phyloP scores from a whole-genome alignment of 1,140 invertebrate species.

The Diabrotica virgifera region DNA sequence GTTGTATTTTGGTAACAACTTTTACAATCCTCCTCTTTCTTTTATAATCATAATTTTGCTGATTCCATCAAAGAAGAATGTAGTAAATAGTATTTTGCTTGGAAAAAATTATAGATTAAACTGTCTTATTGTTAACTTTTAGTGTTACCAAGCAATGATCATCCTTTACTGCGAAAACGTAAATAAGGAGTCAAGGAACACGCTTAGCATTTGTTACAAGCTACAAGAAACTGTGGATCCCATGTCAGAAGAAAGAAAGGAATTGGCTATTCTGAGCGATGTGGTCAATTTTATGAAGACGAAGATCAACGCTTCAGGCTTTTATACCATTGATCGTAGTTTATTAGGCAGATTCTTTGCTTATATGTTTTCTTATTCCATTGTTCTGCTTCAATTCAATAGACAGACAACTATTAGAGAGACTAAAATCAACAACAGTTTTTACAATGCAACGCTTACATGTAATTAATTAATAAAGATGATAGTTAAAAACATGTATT shows the following conservation, averaged over 20 bases:
- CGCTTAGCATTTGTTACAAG: constrained; percentile 7
- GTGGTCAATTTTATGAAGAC: constrained; percentile 9
- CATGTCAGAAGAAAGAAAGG: constrained; percentile 11
- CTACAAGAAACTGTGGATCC: constrained; percentile 11
- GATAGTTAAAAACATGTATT: too few relatives aligned
- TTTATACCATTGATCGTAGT: constrained; percentile 5
- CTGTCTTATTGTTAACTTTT: not conserved
- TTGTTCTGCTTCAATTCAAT: constrained; percentile 13
- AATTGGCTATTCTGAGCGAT: constrained; percentile 12
- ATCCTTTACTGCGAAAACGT: constrained; percentile 9
- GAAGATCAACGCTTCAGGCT: constrained; percentile 9
- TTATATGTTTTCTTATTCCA: constrained; percentile 12
- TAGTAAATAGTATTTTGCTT: too few relatives aligned
- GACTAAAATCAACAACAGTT: not conserved
- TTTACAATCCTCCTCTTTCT: too few relatives aligned
- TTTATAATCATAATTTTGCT: too few relatives aligned
- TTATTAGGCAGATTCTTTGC: constrained; percentile 9
- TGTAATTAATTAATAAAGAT: too few relatives aligned
- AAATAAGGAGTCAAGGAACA: constrained; percentile 9
- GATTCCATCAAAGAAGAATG: too few relatives aligned
- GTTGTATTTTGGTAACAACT: not conserved
- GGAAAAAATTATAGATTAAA: too few relatives aligned
- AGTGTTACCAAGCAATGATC: constrained; percentile 9
- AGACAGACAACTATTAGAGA: not conserved
- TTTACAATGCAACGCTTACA: too few relatives aligned